Conservation (phyloP, 1,140 invertebrate species). For the Aphidius ervi region DNA sequence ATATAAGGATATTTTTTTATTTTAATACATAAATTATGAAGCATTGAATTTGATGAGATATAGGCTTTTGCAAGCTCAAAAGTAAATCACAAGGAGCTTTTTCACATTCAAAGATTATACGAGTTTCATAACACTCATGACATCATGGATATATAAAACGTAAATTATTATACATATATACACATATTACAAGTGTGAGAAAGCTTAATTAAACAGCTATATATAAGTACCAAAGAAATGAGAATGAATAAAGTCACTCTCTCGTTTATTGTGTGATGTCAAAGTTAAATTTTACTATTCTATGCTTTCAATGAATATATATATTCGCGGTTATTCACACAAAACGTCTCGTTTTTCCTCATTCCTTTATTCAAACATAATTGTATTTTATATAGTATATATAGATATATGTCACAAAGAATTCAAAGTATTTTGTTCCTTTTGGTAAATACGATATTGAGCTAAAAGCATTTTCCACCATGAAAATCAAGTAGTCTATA, state of each 20-base stretch:
- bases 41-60: slow-evolving; percentile 13
- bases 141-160: background rate
- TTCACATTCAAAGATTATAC: background rate
- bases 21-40: slow-evolving; percentile 11
- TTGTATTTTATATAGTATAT: slow-evolving; percentile 17
- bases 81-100: background rate
- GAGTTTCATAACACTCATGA: slow-evolving; percentile 1
- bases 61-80: background rate
- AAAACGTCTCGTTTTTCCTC: slow-evolving; percentile 6
- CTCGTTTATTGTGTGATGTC: background rate
- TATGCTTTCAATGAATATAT: slow-evolving; percentile 8
- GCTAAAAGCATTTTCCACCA: slow-evolving; percentile 13
- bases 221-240: slow-evolving; percentile 5
- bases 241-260: background rate
- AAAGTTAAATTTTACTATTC: background rate
- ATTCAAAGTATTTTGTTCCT: slow-evolving; percentile 15
- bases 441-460: slow-evolving; percentile 9
- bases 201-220: slow-evolving; percentile 19
- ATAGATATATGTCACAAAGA: background rate
- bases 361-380: background rate
- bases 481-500: no score
- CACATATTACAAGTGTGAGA: background rate
- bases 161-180: background rate
- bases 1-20: background rate
- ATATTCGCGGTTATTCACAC: slow-evolving; percentile 4